A percentile compares a stretch with the other conserved stretches of the same genome.
Conservation (phyloP, 2,888 invertebrate species). For the Scotopteryx bipunctaria region DNA sequence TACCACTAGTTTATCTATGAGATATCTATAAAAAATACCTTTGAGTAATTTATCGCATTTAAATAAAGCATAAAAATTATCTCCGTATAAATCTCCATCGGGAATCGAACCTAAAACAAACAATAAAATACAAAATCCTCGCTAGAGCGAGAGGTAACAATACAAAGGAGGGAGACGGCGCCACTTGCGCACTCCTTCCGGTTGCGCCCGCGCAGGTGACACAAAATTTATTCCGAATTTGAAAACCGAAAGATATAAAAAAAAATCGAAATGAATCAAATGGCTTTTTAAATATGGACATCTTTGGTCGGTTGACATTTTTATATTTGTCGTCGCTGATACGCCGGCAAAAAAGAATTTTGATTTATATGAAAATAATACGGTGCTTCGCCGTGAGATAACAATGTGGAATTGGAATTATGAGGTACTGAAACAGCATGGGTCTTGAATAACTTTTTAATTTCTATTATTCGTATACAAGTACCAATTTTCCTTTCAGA, state of each 20-base stretch:
- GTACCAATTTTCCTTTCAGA: too few species aligned
- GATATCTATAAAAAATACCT: slow-evolving; percentile 65
- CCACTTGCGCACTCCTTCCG: slow-evolving; percentile 69
- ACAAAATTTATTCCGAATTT: slow-evolving; percentile 82
- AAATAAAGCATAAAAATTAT: slow-evolving; percentile 78
- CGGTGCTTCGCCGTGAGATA: slow-evolving; percentile 49
- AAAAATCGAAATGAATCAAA: slow-evolving; percentile 77
- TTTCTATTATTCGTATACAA: too few species aligned
- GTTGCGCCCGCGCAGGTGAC: slow-evolving; percentile 80
- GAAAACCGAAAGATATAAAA: slow-evolving; percentile 81
- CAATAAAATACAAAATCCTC: slow-evolving; percentile 58
- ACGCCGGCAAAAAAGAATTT: slow-evolving; percentile 62
- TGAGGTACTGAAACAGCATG: slow-evolving; percentile 15
- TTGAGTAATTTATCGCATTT: slow-evolving; percentile 76
- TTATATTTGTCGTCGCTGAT: slow-evolving; percentile 79
- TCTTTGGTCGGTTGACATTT: slow-evolving; percentile 78
- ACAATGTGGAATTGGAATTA: slow-evolving; percentile 18
- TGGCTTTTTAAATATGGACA: slow-evolving; percentile 82
- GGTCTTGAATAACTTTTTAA: neutral
- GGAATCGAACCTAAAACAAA: slow-evolving; percentile 67
- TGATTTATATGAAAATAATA: slow-evolving; percentile 80
- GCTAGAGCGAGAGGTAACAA: slow-evolving; percentile 35
- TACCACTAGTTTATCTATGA: slow-evolving; percentile 63
- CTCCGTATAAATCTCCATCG: slow-evolving; percentile 69
- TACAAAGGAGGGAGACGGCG: slow-evolving; percentile 39